Evolutionary conservation across 2,797 vertebrate species (phyloP), one percentile per base, ranked within the genome.

Genomic region (Chaetodon trifasciatus): DNA sequence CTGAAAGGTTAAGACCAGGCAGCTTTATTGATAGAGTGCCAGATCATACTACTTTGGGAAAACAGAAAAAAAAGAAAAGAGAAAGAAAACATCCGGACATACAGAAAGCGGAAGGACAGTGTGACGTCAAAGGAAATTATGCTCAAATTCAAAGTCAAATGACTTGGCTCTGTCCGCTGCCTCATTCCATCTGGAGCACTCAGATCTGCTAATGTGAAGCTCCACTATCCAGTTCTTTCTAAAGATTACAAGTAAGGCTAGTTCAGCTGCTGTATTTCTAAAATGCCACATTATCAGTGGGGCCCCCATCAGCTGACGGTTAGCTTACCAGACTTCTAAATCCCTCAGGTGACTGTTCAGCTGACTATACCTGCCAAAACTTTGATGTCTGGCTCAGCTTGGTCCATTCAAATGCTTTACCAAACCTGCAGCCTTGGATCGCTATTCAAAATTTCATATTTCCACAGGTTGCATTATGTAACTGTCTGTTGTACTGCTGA

Each of bases 271-370:
- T 3, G 5, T 62, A 11, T 46, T 76, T 58, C 55, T 72, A 70
- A 71, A 60, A 39, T 35, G 49, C n/a, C n/a, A 24, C 28, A 17
- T 75, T 2, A 35, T 72, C 46, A 73, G 42, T 53, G 37, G 28
- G 47, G 47, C 9, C 28, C 42, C 0, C 3, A 40, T 82, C 69
- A 74, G 76, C 72, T 81, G 67, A 81, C 6, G 0, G 24, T 11
- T 21, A n/a, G 13, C 28, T 58, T 37, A 60, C 56, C 35, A 10
- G 21, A 56, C 40, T 10, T 1, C 64, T 73, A 50, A 76, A 63
- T 60, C 53, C 46, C n/a, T 68, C 74, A 67, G 60, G 21, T 83
- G 79, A 80, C 37, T 21, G 8, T 8, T 74, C 32, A 71, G 56
- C 53, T 76, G 53, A 78, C 71, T 32, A 4, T 8, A 2, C 9